phyloP scores from a whole-genome alignment of 2,888 invertebrate genomes.

The Cosmorhoe ocellata region DNA sequence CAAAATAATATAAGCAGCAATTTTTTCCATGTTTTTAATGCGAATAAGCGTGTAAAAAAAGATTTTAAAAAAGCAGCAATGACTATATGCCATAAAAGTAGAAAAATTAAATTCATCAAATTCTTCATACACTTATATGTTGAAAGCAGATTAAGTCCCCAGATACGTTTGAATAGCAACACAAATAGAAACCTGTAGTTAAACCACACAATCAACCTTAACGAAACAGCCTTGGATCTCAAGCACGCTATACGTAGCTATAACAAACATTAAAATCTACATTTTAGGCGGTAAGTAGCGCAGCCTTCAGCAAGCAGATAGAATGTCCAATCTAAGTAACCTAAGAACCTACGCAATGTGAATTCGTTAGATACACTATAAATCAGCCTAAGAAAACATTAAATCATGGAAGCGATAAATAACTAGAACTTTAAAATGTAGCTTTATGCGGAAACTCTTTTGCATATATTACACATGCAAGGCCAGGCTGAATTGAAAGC shows the following conservation, averaged over 20 bases:
- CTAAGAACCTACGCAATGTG: conserved; percentile 56
- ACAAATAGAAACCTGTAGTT: too few relatives aligned
- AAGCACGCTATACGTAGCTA: conserved; percentile 22
- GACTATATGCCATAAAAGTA: too few relatives aligned
- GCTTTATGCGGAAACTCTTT: background rate
- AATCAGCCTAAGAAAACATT: conserved; percentile 26
- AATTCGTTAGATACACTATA: conserved; percentile 49
- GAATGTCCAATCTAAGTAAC: conserved; percentile 66
- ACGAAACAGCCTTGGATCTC: background rate
- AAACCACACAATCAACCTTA: conserved; percentile 2
- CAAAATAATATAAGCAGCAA: too few relatives aligned
- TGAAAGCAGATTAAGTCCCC: too few relatives aligned
- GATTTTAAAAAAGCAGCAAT: too few relatives aligned
- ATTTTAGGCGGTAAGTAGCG: conserved; percentile 44
- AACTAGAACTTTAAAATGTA: conserved; percentile 20
- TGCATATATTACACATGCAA: background rate
- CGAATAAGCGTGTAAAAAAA: too few relatives aligned
- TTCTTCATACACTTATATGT: too few relatives aligned
- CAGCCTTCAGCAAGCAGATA: conserved; percentile 60
- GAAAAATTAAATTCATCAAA: too few relatives aligned
- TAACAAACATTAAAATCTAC: conserved; percentile 36
- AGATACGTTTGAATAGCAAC: too few relatives aligned
- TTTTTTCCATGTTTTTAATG: too few relatives aligned
- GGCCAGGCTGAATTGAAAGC: background rate
- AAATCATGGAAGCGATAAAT: conserved; percentile 24